phyloP scores from a whole-genome alignment of 2,113 vertebrate genomes.

The Pholis gunnellus region DNA sequence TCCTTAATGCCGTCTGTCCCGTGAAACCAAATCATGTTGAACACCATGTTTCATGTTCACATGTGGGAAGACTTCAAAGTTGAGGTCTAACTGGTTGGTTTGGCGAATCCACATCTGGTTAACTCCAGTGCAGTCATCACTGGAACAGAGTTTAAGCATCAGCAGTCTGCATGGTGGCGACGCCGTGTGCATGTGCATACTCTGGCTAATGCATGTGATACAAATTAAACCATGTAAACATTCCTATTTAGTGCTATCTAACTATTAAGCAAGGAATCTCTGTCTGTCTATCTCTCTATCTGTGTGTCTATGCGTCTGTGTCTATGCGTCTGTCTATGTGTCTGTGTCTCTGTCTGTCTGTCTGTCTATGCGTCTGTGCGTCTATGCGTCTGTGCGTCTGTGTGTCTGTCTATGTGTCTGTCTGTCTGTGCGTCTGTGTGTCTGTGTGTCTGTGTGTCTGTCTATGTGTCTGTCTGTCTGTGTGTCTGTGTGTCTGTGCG shows the following conservation, averaged over 20 bases:
- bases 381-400: no score
- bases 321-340: no score
- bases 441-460: no score
- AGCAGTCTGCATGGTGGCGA: neutral
- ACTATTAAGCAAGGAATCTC: neutral
- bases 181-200: no score
- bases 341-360: no score
- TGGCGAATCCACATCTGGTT: conserved; percentile 20
- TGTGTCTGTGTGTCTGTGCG: no score
- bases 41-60: neutral
- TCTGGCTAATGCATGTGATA: neutral
- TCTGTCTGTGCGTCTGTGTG: no score
- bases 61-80: neutral
- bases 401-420: no score
- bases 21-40: neutral
- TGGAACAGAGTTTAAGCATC: neutral
- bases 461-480: no score
- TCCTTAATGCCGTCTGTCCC: neutral
- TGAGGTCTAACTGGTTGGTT: neutral
- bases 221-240: neutral
- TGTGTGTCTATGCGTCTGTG: no score
- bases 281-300: no score
- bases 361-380: no score
- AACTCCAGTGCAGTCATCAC: neutral
- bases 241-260: neutral